Evolutionary conservation across 1,140 invertebrate genomes (phyloP).

Genomic region (Halyomorpha halys): DNA sequence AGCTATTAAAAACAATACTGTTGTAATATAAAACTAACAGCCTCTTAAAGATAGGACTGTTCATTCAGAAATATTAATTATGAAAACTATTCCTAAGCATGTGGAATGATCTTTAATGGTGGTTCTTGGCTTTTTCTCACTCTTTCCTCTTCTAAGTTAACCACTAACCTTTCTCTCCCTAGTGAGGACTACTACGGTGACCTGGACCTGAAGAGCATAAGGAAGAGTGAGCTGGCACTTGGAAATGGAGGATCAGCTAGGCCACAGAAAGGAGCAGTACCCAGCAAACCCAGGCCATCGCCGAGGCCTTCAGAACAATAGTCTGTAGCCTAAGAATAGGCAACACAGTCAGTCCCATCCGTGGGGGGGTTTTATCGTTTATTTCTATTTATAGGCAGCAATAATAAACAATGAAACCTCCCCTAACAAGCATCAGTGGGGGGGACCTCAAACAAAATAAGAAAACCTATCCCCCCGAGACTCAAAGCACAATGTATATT

Average conservation of each 20-base stretch:
- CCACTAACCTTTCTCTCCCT: slow-evolving; percentile 32
- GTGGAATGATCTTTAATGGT: background rate
- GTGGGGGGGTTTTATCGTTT: slow-evolving; percentile 7
- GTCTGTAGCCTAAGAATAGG: background rate
- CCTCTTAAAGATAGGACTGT: too few relatives aligned
- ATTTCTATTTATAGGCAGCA: background rate
- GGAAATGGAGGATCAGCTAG: slow-evolving; percentile 55
- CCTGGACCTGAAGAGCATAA: slow-evolving; percentile 83
- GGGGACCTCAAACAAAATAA: slow-evolving; percentile 1
- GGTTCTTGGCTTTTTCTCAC: background rate
- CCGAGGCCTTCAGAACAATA: slow-evolving; percentile 9
- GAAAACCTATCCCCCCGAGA: slow-evolving; percentile 1
- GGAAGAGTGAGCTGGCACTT: slow-evolving; percentile 77
- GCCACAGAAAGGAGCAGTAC: background rate
- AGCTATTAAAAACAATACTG: too few relatives aligned
- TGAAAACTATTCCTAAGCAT: background rate
- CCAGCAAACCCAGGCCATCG: slow-evolving; percentile 36
- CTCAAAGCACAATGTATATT: slow-evolving; percentile 18
- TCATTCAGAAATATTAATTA: too few relatives aligned
- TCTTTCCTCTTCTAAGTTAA: slow-evolving; percentile 10
- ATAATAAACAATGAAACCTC: slow-evolving; percentile 2
- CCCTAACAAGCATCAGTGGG: background rate
- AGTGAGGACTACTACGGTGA: slow-evolving; percentile 95
- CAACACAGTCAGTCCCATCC: background rate
- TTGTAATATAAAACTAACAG: too few relatives aligned